These are phyloP conservation scores for Bombus sibiricus DNA, from an alignment of 1,140 invertebrate genomes.

Conservation along the genomic window DNA sequence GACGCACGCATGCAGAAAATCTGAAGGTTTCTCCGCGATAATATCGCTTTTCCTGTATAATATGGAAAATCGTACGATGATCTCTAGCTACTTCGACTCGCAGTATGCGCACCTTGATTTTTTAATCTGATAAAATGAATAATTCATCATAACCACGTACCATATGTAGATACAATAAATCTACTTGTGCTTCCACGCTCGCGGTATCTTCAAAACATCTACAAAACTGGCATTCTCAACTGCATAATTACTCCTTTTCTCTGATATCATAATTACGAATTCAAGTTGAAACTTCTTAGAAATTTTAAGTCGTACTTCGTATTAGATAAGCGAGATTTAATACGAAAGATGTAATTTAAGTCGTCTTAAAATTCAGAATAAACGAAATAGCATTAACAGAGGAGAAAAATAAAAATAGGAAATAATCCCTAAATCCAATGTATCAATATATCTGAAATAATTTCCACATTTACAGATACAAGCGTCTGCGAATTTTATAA, in stretches of 20 bases:
- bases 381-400: background rate
- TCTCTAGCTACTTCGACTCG: constrained; percentile 38
- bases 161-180: constrained; percentile 11
- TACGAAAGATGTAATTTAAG: background rate
- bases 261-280: background rate
- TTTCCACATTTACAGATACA: background rate
- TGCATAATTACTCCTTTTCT: no score
- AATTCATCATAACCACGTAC: constrained; percentile 26
- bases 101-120: constrained; percentile 17
- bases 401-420: no score
- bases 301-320: background rate
- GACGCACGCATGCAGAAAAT: constrained; percentile 17
- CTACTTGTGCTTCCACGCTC: background rate
- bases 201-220: background rate
- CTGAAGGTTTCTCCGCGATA: background rate
- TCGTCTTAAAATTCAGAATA: background rate
- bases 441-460: no score
- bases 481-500: background rate
- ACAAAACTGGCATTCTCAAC: background rate
- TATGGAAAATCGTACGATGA: constrained; percentile 17
- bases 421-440: no score
- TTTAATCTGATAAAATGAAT: constrained; percentile 42
- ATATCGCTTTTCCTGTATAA: constrained; percentile 11
- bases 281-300: no score
- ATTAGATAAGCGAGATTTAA: background rate